phyloP scores from a whole-genome alignment of 2,888 invertebrate species.

The Stomorhina lunata region DNA sequence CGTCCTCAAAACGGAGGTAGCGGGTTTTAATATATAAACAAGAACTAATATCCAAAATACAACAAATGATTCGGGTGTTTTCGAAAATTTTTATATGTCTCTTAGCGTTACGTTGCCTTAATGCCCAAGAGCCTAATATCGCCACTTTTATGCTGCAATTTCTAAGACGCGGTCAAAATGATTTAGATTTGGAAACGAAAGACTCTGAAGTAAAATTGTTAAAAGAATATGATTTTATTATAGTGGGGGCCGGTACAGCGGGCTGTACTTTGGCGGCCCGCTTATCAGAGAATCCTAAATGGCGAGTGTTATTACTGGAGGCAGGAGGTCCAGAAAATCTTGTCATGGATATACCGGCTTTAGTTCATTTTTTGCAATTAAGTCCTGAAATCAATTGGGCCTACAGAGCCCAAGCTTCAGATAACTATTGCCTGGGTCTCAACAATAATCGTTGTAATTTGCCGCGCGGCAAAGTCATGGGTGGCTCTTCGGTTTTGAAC shows the following conservation, averaged over 20 bases:
- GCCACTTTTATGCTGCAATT: constrained; percentile 68
- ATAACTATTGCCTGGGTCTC: constrained; percentile 86
- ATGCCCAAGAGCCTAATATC: constrained; percentile 60
- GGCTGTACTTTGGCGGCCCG: constrained; percentile 88
- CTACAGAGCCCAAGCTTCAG: constrained; percentile 88
- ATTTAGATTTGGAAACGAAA: constrained; percentile 71
- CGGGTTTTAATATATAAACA: neutral
- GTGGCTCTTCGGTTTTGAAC: constrained; percentile 90
- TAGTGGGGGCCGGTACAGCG: constrained; percentile 90
- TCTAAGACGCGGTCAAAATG: constrained; percentile 71
- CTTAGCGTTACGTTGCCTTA: neutral
- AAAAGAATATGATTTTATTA: constrained; percentile 86
- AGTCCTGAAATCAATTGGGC: constrained; percentile 86
- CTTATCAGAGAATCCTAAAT: constrained; percentile 84
- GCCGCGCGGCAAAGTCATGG: constrained; percentile 90
- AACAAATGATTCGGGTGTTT: no score
- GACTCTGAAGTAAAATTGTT: constrained; percentile 70
- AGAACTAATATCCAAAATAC: neutral
- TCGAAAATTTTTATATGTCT: neutral
- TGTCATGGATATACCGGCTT: constrained; percentile 87
- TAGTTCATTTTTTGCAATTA: constrained; percentile 86
- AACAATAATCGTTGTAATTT: constrained; percentile 87
- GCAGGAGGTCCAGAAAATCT: constrained; percentile 85
- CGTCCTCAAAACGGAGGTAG: neutral
- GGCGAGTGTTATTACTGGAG: constrained; percentile 85